Evolutionary conservation across 1,140 invertebrate species (phyloP).

Genomic region (Hypothenemus hampei): DNA sequence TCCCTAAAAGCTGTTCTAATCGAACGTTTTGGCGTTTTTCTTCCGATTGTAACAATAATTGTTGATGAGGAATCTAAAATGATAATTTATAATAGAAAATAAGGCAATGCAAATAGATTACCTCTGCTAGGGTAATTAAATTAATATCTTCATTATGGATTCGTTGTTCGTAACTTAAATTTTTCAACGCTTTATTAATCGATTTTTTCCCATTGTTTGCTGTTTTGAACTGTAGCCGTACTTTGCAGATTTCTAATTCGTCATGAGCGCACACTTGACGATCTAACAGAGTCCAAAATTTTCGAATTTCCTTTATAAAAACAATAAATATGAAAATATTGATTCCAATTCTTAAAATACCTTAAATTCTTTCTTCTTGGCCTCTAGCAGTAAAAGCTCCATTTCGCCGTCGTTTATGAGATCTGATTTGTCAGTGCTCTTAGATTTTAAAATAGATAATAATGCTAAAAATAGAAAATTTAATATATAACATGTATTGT

Average conservation of each 20-base stretch:
- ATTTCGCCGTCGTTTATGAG: slow-evolving; percentile 50
- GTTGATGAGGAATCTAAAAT: slow-evolving; percentile 39
- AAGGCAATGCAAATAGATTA: slow-evolving; percentile 30
- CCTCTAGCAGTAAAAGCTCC: slow-evolving; percentile 56
- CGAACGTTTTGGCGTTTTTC: slow-evolving; percentile 30
- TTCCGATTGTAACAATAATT: slow-evolving; percentile 35
- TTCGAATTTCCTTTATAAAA: slow-evolving; percentile 45
- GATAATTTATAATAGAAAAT: background rate
- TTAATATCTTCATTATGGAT: slow-evolving; percentile 46
- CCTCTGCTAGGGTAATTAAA: slow-evolving; percentile 50
- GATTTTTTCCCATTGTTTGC: slow-evolving; percentile 27
- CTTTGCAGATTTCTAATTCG: slow-evolving; percentile 71
- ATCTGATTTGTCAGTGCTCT: slow-evolving; percentile 33
- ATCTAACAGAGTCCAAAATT: slow-evolving; percentile 56
- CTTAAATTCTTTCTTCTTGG: slow-evolving; percentile 65
- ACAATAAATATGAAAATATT: background rate
- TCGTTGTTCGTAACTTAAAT: slow-evolving; percentile 33
- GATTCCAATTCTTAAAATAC: slow-evolving; percentile 43
- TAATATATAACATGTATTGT: background rate
- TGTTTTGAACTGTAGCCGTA: slow-evolving; percentile 53
- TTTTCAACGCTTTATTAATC: slow-evolving; percentile 35
- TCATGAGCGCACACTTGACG: slow-evolving; percentile 61
- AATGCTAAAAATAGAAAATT: slow-evolving; percentile 32
- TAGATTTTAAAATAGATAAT: slow-evolving; percentile 32
- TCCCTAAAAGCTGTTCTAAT: slow-evolving; percentile 47